Percentiles rank a stretch among this genome's conserved stretches.
Conservation (phyloP, 2,113 vertebrate genomes). For the Lipotes vexillifer region DNA sequence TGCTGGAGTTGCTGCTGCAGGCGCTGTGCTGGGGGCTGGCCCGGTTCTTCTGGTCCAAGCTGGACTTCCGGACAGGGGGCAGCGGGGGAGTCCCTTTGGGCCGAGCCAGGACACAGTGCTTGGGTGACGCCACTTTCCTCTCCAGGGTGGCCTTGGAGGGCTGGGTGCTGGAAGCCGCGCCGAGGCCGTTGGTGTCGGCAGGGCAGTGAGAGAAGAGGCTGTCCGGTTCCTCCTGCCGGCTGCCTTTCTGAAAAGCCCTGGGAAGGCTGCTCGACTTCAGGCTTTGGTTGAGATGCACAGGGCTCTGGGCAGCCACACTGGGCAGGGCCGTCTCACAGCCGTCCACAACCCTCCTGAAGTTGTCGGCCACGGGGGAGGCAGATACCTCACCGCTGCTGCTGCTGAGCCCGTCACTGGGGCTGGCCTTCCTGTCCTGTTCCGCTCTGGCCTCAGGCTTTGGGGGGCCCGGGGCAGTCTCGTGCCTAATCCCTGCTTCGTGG, state of each 20-base stretch:
- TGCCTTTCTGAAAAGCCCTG: conserved; percentile 82
- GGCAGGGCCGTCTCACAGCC: conserved; percentile 88
- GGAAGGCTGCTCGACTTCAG: conserved; percentile 88
- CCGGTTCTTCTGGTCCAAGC: conserved; percentile 95
- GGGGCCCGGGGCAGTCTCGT: conserved; percentile 65
- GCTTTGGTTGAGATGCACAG: conserved; percentile 79
- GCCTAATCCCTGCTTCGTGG: background rate
- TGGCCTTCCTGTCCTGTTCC: conserved; percentile 72
- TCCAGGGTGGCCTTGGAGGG: conserved; percentile 87
- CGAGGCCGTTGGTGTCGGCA: conserved; percentile 73
- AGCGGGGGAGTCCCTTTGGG: conserved; percentile 93
- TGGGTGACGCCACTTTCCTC: conserved; percentile 85
- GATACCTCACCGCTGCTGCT: conserved; percentile 82
- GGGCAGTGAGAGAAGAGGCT: conserved; percentile 60
- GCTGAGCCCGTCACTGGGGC: conserved; percentile 74
- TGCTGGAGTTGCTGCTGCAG: conserved; percentile 72
- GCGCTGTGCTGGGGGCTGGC: conserved; percentile 90
- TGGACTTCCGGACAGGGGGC: conserved; percentile 95
- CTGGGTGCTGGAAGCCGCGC: conserved; percentile 60
- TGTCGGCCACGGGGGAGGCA: conserved; percentile 83
- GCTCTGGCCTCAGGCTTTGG: conserved; percentile 69
- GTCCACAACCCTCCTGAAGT: conserved; percentile 86
- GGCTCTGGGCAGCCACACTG: conserved; percentile 74
- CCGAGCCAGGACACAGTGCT: conserved; percentile 89
- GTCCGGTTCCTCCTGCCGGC: conserved; percentile 85